phyloP scores from a whole-genome alignment of 2,797 vertebrate genomes.

The Danio tinwini region DNA sequence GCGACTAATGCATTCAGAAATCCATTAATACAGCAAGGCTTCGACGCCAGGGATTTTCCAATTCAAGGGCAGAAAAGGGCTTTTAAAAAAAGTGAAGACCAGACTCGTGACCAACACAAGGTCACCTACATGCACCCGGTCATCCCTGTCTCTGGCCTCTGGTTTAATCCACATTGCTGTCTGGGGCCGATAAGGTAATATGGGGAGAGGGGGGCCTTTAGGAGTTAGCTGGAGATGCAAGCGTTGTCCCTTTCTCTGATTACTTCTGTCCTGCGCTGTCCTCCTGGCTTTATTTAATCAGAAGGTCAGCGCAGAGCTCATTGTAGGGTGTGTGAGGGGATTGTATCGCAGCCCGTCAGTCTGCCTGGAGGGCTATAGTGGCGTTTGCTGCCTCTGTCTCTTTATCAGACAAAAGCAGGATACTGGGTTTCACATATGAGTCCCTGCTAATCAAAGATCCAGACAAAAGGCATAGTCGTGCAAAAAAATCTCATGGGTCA shows the following conservation, averaged over 20 bases:
- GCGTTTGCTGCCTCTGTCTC: conserved; percentile 23
- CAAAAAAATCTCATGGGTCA: conserved; percentile 30
- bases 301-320: conserved; percentile 58
- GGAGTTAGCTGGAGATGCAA: conserved; percentile 54
- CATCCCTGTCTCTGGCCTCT: conserved; percentile 42
- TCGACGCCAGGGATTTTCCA: conserved; percentile 51
- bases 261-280: conserved; percentile 54
- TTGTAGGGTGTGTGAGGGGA: conserved; percentile 15
- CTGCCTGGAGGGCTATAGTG: conserved; percentile 35
- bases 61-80: conserved; percentile 41
- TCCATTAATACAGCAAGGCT: conserved; percentile 54
- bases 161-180: conserved; percentile 69
- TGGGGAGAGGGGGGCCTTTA: conserved; percentile 53
- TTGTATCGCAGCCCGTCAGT: conserved; percentile 41
- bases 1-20: conserved; percentile 60
- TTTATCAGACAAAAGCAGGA: conserved; percentile 44
- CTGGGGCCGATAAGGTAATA: conserved; percentile 69
- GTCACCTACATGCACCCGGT: conserved; percentile 57
- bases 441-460: conserved; percentile 22
- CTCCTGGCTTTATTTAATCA: conserved; percentile 65
- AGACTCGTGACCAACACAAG: conserved; percentile 59
- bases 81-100: conserved; percentile 19
- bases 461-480: conserved; percentile 20
- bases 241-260: conserved; percentile 54
- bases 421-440: conserved; percentile 35